These are phyloP conservation scores for Corticium candelabrum DNA, from an alignment of 37 sponge, comb jelly and placozoan genomes.

Conservation along the genomic window DNA sequence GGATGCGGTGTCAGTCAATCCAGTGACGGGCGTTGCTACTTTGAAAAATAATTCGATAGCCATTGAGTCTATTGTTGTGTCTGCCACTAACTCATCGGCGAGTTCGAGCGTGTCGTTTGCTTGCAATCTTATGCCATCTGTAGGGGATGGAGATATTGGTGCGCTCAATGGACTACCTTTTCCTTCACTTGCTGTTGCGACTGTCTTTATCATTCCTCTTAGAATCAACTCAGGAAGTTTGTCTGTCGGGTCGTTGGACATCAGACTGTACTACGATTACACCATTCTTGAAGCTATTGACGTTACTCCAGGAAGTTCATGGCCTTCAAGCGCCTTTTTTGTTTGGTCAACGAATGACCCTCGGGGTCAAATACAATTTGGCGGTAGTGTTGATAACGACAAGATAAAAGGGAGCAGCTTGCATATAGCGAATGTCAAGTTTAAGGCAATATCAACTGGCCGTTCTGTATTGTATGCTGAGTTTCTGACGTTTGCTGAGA, in stretches of 20 bases:
- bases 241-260: slow-evolving; percentile 30
- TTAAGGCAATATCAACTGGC: slow-evolving; percentile 27
- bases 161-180: slow-evolving; percentile 32
- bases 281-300: slow-evolving; percentile 16
- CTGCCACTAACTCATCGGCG: neutral
- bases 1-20: slow-evolving; percentile 13
- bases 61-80: neutral
- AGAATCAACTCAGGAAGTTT: slow-evolving; percentile 42
- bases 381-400: slow-evolving; percentile 11
- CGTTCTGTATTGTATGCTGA: slow-evolving; percentile 13
- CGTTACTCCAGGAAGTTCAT: slow-evolving; percentile 17
- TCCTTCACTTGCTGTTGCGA: slow-evolving; percentile 10
- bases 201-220: slow-evolving; percentile 26
- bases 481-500: slow-evolving; percentile 21
- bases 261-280: slow-evolving; percentile 39
- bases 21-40: slow-evolving; percentile 21
- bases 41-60: slow-evolving; percentile 34
- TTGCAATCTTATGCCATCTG: slow-evolving; percentile 54
- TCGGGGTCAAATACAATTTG: slow-evolving; percentile 21
- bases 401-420: slow-evolving; percentile 1
- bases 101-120: neutral
- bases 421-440: slow-evolving; percentile 25
- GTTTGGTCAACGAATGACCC: slow-evolving; percentile 3
- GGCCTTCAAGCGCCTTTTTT: slow-evolving; percentile 17
- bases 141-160: slow-evolving; percentile 72